Conservation (phyloP, 2,113 vertebrate species). For the Hippocampus barbouri region DNA sequence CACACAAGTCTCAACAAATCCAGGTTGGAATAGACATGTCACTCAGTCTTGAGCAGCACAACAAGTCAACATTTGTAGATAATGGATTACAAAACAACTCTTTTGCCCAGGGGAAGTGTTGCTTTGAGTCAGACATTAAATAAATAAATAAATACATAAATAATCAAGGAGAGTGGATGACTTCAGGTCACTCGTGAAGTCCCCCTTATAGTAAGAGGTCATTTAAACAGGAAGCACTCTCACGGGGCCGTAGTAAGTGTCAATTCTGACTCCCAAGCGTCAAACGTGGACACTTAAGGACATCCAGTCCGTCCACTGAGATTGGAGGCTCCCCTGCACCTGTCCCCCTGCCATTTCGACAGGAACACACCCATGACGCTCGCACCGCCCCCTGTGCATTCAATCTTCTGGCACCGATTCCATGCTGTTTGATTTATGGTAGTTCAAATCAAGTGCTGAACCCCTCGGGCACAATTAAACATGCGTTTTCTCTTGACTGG, state of each 20-base stretch:
- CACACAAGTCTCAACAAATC: conserved; percentile 68
- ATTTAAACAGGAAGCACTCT: conserved; percentile 34
- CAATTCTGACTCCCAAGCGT: conserved; percentile 42
- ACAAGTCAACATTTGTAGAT: conserved; percentile 3
- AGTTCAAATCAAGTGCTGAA: conserved; percentile 26
- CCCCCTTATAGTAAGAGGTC: conserved; percentile 20
- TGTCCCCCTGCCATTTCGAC: conserved; percentile 30
- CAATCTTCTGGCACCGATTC: conserved; percentile 24
- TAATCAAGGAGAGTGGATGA: conserved; percentile 1
- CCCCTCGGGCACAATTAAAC: conserved; percentile 33
- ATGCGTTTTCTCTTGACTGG: conserved; percentile 19
- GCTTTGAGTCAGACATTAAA: not conserved
- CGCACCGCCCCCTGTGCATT: conserved; percentile 22
- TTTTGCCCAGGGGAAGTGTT: not conserved
- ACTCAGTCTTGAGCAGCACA: conserved; percentile 35
- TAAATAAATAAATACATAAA: too few relatives aligned
- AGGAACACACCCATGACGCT: conserved; percentile 23
- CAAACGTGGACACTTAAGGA: conserved; percentile 32
- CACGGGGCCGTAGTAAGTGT: conserved; percentile 53
- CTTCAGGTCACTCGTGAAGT: conserved; percentile 35
- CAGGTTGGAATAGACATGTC: conserved; percentile 35
- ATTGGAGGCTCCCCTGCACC: conserved; percentile 37
- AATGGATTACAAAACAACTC: not conserved
- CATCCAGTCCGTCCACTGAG: conserved; percentile 39
- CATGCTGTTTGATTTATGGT: conserved; percentile 39